A percentile compares a stretch with the other conserved stretches of the same genome.
These are phyloP conservation scores for Marmota monax DNA, from an alignment of 2,113 vertebrate genomes.

Conservation along the genomic window DNA sequence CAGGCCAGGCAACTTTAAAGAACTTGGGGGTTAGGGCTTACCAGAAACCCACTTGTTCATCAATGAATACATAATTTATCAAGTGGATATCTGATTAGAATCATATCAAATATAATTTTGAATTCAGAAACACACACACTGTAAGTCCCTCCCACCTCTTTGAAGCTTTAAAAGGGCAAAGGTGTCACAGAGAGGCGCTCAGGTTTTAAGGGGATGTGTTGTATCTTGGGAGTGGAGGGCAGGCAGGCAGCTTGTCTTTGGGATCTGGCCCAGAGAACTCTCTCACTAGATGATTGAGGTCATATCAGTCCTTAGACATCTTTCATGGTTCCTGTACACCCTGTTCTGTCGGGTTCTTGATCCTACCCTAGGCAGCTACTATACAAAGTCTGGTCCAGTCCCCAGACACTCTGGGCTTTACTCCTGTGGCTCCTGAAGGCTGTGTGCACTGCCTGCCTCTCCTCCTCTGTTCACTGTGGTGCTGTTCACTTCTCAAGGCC, in stretches of 20 bases:
- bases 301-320: background rate
- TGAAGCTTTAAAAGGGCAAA: background rate
- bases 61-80: background rate
- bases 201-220: background rate
- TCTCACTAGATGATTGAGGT: background rate
- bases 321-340: background rate
- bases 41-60: background rate
- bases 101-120: background rate
- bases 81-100: background rate
- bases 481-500: background rate
- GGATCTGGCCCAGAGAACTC: background rate
- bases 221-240: background rate
- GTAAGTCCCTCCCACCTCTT: too few relatives aligned
- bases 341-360: background rate
- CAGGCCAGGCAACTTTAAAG: background rate
- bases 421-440: background rate
- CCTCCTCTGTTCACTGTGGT: background rate
- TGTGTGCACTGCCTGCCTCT: background rate
- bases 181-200: background rate
- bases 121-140: background rate
- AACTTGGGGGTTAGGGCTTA: background rate
- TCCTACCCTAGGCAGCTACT: too few relatives aligned
- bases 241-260: background rate
- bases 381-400: rapidly evolving
- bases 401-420: background rate